Base-by-base conservation (phyloP, 2,113 vertebrate species). In the Tetrax tetrax region DNA sequence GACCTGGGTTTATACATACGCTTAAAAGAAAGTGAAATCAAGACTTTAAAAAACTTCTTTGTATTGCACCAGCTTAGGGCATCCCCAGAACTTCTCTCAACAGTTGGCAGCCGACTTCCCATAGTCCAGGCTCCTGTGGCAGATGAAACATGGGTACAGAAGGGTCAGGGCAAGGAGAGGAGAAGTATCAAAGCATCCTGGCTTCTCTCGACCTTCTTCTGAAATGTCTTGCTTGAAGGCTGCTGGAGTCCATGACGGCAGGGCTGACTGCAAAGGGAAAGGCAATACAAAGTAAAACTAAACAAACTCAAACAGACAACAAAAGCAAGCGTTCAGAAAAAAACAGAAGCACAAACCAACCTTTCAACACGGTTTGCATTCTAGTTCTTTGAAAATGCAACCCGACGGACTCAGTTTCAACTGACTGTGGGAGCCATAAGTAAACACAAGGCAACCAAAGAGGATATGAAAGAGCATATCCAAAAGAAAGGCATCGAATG, bases 261-360 rank as follows among this genome's bases (percentile, higher is more conserved):
- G 94, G 89, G 68, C 83, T 83, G 96, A 97, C 98, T 98, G 98
- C 90, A 97, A 97, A 98, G 76, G 97, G 93, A 98, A 98, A 98
- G 93, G 97, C 96, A 98, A 98, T 5, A 94, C 97, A 97, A 98
- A 97, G 94, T 97, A 98, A 98, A 98, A 98, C 98, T 97, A 97
- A 98, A 96, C 94, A 97, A 97, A 94, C 95, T 69, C 87, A 66
- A 72, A 82, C 27, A 74, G 85, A 51, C 60, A 89, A 86, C 25
- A 87, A 86, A 94, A 97, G 51, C 60, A 89, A 43, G 12, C 10
- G n/a, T 75, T 95, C 54, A 94, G 75, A 93, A 90, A 88, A 90
- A 66, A 80, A 6, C 6, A 93, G 77, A 66, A 90, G 54, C 76
- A 90, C 28, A 92, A 86, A 68, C 38, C 77, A 91, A 83, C 71